These are phyloP conservation scores for Cuniculus paca DNA, from an alignment of 2,797 vertebrate genomes.

Conservation along the genomic window DNA sequence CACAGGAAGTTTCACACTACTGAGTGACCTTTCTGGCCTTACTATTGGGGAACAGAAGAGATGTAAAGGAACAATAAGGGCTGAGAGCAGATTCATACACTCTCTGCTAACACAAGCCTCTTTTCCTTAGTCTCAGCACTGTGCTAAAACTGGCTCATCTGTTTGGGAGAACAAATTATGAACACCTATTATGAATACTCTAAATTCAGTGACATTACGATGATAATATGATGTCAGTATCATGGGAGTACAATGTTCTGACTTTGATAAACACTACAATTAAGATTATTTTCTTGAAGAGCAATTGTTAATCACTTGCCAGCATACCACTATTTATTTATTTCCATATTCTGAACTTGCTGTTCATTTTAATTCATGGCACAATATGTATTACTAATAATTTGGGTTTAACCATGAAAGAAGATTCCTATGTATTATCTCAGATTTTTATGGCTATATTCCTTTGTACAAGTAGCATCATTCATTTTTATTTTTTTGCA, in stretches of 20 bases:
- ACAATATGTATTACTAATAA: background rate
- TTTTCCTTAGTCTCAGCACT: background rate
- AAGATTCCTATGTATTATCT: background rate
- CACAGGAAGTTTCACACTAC: constrained; percentile 25
- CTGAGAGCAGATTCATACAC: background rate
- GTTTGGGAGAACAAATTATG: background rate
- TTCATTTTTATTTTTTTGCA: background rate
- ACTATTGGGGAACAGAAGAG: background rate
- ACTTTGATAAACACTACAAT: background rate
- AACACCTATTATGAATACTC: background rate
- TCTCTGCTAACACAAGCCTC: background rate
- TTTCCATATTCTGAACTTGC: constrained; percentile 8
- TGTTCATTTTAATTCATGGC: constrained; percentile 32
- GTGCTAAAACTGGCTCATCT: background rate
- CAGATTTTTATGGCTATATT: background rate
- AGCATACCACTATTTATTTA: background rate
- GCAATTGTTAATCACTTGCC: background rate
- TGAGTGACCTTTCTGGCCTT: background rate
- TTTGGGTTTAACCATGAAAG: background rate
- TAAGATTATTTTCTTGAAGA: background rate
- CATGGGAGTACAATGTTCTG: background rate
- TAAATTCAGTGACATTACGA: background rate
- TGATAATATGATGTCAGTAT: background rate
- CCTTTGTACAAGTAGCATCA: background rate
- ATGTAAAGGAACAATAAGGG: background rate